A percentile compares a stretch with the other conserved stretches of the same genome.
phyloP scores from a whole-genome alignment of 35 echinoderm and acorn worm genomes.

The Heliocidaris tuberculata region DNA sequence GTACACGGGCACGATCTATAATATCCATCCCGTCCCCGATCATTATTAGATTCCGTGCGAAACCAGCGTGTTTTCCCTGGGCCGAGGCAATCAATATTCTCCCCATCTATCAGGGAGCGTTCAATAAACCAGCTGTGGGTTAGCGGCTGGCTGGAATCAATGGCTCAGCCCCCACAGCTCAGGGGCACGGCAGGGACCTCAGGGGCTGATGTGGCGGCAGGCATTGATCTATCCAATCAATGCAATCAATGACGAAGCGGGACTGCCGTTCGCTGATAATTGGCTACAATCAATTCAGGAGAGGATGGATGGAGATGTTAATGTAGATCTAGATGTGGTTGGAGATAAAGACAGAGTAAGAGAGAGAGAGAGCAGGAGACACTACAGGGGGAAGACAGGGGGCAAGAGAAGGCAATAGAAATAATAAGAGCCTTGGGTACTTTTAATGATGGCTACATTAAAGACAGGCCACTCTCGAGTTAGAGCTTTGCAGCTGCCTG shows the following conservation, averaged over 20 bases:
- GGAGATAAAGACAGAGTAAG: constrained; percentile 1
- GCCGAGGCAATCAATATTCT: constrained; percentile 46
- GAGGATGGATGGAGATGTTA: constrained; percentile 23
- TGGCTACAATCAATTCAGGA: constrained; percentile 40
- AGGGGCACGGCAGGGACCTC: constrained; percentile 40
- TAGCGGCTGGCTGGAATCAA: constrained; percentile 27
- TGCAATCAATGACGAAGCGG: constrained; percentile 47
- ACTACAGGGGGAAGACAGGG: constrained; percentile 19
- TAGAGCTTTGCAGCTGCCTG: constrained; percentile 32
- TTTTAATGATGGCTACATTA: constrained; percentile 25
- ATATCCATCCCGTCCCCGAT: constrained; percentile 54
- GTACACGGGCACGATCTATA: constrained; percentile 50
- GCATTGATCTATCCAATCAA: constrained; percentile 55
- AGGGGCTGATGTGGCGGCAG: constrained; percentile 46
- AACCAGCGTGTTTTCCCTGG: constrained; percentile 41
- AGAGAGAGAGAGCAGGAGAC: not conserved
- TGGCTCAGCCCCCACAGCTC: constrained; percentile 7
- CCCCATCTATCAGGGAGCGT: constrained; percentile 46
- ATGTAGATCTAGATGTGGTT: not conserved
- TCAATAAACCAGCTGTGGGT: constrained; percentile 53
- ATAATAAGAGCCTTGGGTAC: constrained; percentile 18
- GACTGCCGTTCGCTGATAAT: constrained; percentile 51
- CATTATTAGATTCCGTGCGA: constrained; percentile 48
- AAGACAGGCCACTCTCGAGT: not conserved
- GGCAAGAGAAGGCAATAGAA: not conserved